Conservation (phyloP, 2,888 invertebrate genomes). For the Cephus runcator region DNA sequence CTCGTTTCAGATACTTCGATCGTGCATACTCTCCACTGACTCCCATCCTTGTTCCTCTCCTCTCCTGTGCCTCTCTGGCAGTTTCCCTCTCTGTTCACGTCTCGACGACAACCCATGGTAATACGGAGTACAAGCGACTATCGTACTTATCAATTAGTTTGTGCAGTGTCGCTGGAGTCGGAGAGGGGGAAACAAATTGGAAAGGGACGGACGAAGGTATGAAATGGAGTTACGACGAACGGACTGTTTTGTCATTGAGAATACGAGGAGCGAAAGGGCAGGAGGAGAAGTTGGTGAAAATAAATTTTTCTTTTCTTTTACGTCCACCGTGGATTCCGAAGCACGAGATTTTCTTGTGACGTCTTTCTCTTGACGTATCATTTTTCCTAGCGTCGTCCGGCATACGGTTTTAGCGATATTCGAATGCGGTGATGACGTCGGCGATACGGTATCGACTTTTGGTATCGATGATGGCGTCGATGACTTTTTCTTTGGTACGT, state of each 20-base stretch:
- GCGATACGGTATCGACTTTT: not conserved
- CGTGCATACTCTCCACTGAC: slow-evolving; percentile 1
- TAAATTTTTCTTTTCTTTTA: not conserved
- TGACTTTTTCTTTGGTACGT: not conserved
- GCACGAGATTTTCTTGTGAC: not conserved
- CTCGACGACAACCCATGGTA: not conserved
- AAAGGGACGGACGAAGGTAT: not conserved
- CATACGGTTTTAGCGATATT: not conserved
- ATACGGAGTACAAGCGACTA: not conserved
- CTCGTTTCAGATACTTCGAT: slow-evolving; percentile 11
- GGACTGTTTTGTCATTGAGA: not conserved
- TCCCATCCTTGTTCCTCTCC: not conserved
- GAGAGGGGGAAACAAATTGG: not conserved
- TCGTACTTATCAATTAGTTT: not conserved
- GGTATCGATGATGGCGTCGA: not conserved
- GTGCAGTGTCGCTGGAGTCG: not conserved
- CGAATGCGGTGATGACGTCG: not conserved
- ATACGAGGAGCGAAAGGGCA: not conserved
- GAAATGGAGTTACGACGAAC: not conserved
- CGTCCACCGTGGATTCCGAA: not conserved
- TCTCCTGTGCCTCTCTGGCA: not conserved
- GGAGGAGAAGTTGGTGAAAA: no score
- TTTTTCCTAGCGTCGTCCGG: not conserved
- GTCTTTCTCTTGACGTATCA: not conserved
- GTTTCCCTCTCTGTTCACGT: not conserved